A percentile compares a stretch with the other conserved stretches of the same genome.
These are phyloP conservation scores for Heloderma charlesbogerti DNA, from an alignment of 2,113 vertebrate genomes.

Conservation along the genomic window DNA sequence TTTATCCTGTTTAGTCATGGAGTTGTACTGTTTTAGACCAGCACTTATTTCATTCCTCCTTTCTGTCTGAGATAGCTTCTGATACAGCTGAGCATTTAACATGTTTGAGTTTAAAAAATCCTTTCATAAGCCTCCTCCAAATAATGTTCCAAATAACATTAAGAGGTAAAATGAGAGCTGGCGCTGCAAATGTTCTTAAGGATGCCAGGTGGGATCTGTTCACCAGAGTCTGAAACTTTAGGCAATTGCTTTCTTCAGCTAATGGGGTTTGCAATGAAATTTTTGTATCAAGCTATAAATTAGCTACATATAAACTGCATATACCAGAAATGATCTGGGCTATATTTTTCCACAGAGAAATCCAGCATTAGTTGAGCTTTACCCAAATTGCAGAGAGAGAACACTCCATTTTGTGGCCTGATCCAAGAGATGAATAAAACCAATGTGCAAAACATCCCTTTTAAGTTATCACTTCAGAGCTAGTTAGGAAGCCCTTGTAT, in stretches of 20 bases:
- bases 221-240: constrained; percentile 29
- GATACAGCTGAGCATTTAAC: constrained; percentile 3
- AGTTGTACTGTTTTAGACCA: background rate
- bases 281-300: constrained; percentile 42
- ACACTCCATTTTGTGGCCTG: constrained; percentile 45
- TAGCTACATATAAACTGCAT: constrained; percentile 53
- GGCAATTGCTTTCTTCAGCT: constrained; percentile 42
- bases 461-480: constrained; percentile 61
- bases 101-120: background rate
- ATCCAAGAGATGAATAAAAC: constrained; percentile 65
- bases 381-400: constrained; percentile 45
- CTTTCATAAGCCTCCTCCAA: background rate
- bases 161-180: constrained; percentile 23
- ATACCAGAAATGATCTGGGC: constrained; percentile 39
- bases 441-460: constrained; percentile 67
- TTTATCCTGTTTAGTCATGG: background rate
- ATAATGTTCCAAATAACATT: constrained; percentile 1
- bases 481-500: constrained; percentile 53
- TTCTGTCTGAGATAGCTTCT: background rate
- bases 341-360: constrained; percentile 14
- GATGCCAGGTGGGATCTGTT: constrained; percentile 22
- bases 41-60: constrained; percentile 8
- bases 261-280: constrained; percentile 20
- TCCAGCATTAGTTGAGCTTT: constrained; percentile 34
- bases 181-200: constrained; percentile 11